A percentile compares a stretch with the other conserved stretches of the same genome.
These are phyloP conservation scores for Lepidochitona cinerea DNA, from an alignment of 2,888 invertebrate species.

Conservation along the genomic window DNA sequence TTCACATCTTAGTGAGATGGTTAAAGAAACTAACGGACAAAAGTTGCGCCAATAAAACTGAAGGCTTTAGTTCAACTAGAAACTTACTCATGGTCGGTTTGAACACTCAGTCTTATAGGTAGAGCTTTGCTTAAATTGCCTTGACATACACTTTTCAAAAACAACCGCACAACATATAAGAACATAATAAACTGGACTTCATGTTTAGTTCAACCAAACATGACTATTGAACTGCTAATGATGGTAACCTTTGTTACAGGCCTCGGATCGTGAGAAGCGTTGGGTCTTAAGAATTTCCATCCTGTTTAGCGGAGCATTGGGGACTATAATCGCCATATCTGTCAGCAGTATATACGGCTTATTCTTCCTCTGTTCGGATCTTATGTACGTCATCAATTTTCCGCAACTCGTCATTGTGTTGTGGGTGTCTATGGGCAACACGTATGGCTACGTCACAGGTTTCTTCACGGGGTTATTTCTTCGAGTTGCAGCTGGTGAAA, in stretches of 20 bases:
- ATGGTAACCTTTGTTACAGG: constrained; percentile 39
- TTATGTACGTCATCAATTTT: constrained; percentile 49
- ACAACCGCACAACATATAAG: no score
- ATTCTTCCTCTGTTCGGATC: constrained; percentile 45
- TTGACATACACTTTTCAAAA: no score
- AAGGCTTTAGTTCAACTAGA: no score
- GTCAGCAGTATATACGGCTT: constrained; percentile 44
- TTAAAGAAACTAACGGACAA: no score
- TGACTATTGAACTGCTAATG: no score
- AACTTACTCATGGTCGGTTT: no score
- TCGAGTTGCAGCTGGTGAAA: constrained; percentile 89
- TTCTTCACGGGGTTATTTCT: constrained; percentile 81
- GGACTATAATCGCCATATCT: constrained; percentile 38
- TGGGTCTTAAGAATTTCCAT: constrained; percentile 47
- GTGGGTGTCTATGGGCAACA: constrained; percentile 37
- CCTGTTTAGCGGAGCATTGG: constrained; percentile 33
- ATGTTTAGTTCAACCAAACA: no score
- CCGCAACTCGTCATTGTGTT: constrained; percentile 47
- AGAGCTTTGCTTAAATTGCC: no score
- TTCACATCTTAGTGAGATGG: no score
- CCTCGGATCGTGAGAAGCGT: constrained; percentile 38
- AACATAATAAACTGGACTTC: no score
- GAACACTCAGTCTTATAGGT: no score
- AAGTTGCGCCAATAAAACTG: no score
- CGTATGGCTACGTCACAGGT: constrained; percentile 49